Conservation (phyloP, 2,888 invertebrate genomes). For the Schizotus pectinicornis region DNA sequence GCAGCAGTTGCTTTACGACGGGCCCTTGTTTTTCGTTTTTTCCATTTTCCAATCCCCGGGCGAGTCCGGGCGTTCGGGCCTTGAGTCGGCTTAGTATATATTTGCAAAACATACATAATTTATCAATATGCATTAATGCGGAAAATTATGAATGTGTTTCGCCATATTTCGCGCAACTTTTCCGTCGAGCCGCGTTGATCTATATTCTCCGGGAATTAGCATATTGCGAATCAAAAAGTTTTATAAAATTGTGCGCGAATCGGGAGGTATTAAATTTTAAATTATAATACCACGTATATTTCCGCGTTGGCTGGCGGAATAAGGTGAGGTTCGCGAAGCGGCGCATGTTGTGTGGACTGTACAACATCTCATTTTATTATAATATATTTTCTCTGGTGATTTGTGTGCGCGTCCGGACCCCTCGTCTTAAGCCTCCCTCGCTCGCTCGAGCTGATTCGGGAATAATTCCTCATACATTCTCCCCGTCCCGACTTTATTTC, state of each 20-base stretch:
- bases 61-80: too few species aligned
- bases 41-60: too few species aligned
- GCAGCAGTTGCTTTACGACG: too few species aligned
- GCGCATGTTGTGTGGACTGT: constrained; percentile 49
- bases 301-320: not conserved
- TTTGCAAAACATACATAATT: constrained; percentile 1
- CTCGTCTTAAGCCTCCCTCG: constrained; percentile 43
- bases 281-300: constrained; percentile 40
- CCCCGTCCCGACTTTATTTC: constrained; percentile 46
- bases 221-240: constrained; percentile 33
- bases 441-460: constrained; percentile 51
- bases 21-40: too few species aligned
- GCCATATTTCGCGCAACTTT: not conserved
- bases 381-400: constrained; percentile 58
- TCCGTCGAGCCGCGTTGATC: not conserved
- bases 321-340: constrained; percentile 13
- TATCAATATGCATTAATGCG: constrained; percentile 1
- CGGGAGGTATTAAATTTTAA: constrained; percentile 45
- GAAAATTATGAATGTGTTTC: constrained; percentile 9
- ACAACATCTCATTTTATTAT: constrained; percentile 55
- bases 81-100: too few species aligned
- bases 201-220: constrained; percentile 13
- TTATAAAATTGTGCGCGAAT: constrained; percentile 39
- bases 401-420: constrained; percentile 52
- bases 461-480: constrained; percentile 56